Conservation (phyloP, 2,888 invertebrate genomes). For the Apomyelois bistriatella region DNA sequence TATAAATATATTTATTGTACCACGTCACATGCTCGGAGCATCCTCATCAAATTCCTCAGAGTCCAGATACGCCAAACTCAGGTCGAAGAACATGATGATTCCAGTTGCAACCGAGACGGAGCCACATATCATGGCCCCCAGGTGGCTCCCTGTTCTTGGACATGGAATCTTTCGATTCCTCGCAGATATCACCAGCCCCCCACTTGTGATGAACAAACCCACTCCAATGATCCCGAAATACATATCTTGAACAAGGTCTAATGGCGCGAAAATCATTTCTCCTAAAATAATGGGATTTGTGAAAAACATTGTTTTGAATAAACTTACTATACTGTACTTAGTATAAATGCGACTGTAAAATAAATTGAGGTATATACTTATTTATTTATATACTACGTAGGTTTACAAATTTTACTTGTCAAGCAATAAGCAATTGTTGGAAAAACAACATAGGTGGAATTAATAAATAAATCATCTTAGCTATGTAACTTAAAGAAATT, state of each 20-base stretch:
- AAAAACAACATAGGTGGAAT: too few species aligned
- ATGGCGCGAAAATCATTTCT: slow-evolving; percentile 64
- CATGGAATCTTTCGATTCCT: slow-evolving; percentile 37
- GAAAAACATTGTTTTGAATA: slow-evolving; percentile 8
- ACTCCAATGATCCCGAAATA: slow-evolving; percentile 63
- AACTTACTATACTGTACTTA: too few species aligned
- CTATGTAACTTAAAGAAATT: too few species aligned
- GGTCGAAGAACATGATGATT: slow-evolving; percentile 59
- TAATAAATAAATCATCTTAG: too few species aligned
- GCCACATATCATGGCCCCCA: slow-evolving; percentile 42
- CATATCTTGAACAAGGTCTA: slow-evolving; percentile 72
- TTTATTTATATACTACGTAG: too few species aligned
- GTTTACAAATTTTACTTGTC: too few species aligned
- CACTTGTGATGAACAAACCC: slow-evolving; percentile 52
- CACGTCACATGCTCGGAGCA: slow-evolving; percentile 48
- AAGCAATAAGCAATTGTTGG: too few species aligned
- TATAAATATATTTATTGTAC: slow-evolving; percentile 24
- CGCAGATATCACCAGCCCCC: slow-evolving; percentile 50
- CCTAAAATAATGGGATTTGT: slow-evolving; percentile 49
- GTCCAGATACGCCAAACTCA: slow-evolving; percentile 66
- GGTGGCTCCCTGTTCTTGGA: slow-evolving; percentile 57
- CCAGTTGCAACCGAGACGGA: slow-evolving; percentile 52
- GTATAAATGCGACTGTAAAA: slow-evolving; percentile 6
- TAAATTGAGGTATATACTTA: background rate
- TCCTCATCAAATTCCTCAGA: slow-evolving; percentile 70